These are phyloP conservation scores for Lates calcarifer DNA, from an alignment of 2,113 vertebrate species.

Conservation along the genomic window DNA sequence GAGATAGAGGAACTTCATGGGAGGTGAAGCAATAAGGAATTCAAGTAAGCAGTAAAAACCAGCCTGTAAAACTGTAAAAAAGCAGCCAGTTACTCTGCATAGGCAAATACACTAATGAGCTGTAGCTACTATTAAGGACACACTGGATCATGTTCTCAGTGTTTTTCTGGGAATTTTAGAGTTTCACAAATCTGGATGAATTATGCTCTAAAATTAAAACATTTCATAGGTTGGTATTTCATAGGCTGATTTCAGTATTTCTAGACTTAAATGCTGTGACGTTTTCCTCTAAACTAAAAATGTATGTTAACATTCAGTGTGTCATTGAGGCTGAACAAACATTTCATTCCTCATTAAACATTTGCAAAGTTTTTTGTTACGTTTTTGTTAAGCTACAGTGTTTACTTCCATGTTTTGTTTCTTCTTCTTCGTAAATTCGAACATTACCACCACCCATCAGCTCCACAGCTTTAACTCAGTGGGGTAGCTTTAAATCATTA, in stretches of 20 bases:
- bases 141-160: background rate
- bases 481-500: background rate
- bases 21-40: background rate
- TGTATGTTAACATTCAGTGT: background rate
- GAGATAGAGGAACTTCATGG: slow-evolving; percentile 32
- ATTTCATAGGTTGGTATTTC: background rate
- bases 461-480: too few species aligned
- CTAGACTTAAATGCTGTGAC: too few species aligned
- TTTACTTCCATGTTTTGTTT: background rate
- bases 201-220: background rate
- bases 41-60: background rate
- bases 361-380: background rate
- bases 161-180: background rate
- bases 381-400: background rate
- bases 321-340: background rate
- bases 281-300: too few species aligned
- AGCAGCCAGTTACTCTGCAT: background rate
- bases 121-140: background rate
- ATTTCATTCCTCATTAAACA: background rate
- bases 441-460: too few species aligned
- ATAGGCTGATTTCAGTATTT: background rate
- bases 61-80: slow-evolving; percentile 9
- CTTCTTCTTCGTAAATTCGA: background rate
- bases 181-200: background rate
- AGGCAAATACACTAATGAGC: background rate